Percentiles rank a stretch among this genome's conserved stretches.
Evolutionary conservation across 2,797 vertebrate species (phyloP).

Genomic region (Helicolenus hilgendorfi): DNA sequence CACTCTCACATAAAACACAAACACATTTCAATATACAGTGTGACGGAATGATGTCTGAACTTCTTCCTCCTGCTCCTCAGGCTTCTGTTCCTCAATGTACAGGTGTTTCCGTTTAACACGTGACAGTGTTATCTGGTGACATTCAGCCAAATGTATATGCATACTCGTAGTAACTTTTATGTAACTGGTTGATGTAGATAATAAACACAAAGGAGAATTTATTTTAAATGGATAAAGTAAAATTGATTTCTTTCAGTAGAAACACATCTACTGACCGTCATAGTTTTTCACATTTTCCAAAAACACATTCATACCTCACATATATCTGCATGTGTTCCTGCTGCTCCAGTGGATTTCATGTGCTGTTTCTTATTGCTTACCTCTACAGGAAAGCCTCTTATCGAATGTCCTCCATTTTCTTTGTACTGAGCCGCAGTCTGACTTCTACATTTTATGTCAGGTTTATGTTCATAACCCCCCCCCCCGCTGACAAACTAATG

Average conservation of each 20-base stretch:
- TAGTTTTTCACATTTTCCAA: neutral
- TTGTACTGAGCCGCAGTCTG: slow-evolving; percentile 1
- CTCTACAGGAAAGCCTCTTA: slow-evolving; percentile 5
- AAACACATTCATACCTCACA: neutral
- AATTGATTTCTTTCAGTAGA: neutral
- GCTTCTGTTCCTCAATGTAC: no score
- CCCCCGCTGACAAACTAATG: slow-evolving; percentile 64
- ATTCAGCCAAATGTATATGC: no score
- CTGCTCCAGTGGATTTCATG: neutral
- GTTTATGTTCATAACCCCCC: slow-evolving; percentile 46
- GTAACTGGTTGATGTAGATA: no score
- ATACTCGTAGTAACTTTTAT: no score
- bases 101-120: no score
- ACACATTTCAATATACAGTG: no score
- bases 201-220: no score
- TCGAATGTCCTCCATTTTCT: slow-evolving; percentile 15
- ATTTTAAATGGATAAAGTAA: no score
- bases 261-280: neutral
- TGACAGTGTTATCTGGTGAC: no score
- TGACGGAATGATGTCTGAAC: no score
- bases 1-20: no score
- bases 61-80: no score
- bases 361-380: neutral
- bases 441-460: slow-evolving; percentile 43
- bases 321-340: neutral